Percentiles rank a stretch among this genome's conserved stretches.
Evolutionary conservation across 2,113 vertebrate genomes (phyloP).

Genomic region (Boulengeromyrus knoepffleri): DNA sequence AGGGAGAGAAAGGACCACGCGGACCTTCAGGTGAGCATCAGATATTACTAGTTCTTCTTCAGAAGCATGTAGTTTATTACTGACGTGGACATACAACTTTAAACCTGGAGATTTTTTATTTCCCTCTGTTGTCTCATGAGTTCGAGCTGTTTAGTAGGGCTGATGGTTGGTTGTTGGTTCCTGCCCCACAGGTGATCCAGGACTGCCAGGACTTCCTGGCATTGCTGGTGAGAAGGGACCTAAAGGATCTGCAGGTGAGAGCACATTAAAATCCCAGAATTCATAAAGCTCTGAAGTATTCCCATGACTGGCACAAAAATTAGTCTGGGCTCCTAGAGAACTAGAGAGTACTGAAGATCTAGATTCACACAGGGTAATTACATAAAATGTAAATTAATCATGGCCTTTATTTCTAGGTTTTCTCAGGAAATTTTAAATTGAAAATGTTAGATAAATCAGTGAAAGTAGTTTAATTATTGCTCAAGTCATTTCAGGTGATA

Average conservation of each 20-base stretch:
- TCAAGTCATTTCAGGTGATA: neutral
- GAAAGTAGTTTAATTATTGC: neutral
- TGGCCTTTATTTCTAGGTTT: neutral
- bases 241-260: conserved; percentile 79
- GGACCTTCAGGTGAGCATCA: conserved; percentile 77
- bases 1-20: conserved; percentile 77
- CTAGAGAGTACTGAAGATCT: neutral
- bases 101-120: neutral
- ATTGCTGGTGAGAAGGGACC: conserved; percentile 72
- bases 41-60: neutral
- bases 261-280: neutral
- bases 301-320: neutral
- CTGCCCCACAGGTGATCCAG: conserved; percentile 68
- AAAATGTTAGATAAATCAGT: neutral
- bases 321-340: neutral
- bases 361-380: neutral
- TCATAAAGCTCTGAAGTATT: neutral
- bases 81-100: neutral
- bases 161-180: conserved; percentile 2
- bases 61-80: neutral
- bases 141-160: neutral
- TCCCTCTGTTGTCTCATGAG: neutral
- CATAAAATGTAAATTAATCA: neutral
- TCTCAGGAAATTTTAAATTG: neutral
- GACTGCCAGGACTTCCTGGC: conserved; percentile 69